Base-by-base conservation (phyloP, 2,888 invertebrate genomes). In the Mycogona germanica region DNA sequence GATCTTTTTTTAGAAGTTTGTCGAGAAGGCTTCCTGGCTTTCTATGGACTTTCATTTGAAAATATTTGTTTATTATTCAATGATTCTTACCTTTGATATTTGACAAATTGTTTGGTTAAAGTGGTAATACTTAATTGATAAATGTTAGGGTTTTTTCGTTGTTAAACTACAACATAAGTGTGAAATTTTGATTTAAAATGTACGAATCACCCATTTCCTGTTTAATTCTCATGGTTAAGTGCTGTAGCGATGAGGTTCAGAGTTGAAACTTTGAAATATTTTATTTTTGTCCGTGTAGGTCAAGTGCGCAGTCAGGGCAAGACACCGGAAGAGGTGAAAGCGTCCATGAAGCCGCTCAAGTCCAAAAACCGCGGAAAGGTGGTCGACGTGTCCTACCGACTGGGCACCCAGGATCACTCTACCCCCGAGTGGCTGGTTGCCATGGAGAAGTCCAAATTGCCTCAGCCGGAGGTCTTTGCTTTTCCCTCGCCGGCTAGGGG, bases 401-500 rank as follows among this genome's bases (percentile, higher is more conserved):
- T 84, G 55, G 84, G 83, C 25, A 78, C 80, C 64, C 79, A 79
- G 1, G 66, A 67, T 30, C 60, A 68, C 53, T 71, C 74, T 21
- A 75, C 76, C 56, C 79, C 80, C 48, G 80, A 80, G 56, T 87
- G 85, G 85, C 75, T 87, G 56, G 73, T 78, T 60, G 76, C 84
- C 55, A 84, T 84, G 57, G 81, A 82, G 60, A 78, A 78, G 59
- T 80, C 80, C 64, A 78, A 80, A 55, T 78, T 88, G 73, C 89
- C 89, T 60, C 78, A 78, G 72, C 87, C 87, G 35, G 80, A 80
- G 62, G 80, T 82, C 67, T 80, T 85, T 61, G 85, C 84, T 64
- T 92, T 87, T 73, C 91, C 91, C 52, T 85, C 87, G 71, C 91
- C 91, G 60, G 89, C 89, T 46, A 88, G 87, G 72, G 89, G 84